Evolutionary conservation across 2,113 vertebrate genomes (phyloP).

Genomic region (Dermatemys mawii): DNA sequence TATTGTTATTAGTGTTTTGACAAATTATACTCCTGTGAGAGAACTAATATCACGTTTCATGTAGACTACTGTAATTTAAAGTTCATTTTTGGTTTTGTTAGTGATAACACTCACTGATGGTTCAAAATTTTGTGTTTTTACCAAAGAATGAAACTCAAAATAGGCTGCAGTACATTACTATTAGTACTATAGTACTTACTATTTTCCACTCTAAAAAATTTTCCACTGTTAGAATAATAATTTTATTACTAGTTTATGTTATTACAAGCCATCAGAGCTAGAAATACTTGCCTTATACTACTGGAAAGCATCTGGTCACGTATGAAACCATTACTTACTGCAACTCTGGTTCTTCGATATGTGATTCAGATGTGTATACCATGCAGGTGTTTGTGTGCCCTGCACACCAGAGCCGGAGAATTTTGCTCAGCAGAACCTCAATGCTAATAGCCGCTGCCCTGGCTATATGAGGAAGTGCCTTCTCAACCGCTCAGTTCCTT

Average conservation of each 20-base stretch:
- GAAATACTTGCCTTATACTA: not conserved
- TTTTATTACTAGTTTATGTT: not conserved
- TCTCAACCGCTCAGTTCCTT: too few relatives aligned
- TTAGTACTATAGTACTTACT: not conserved
- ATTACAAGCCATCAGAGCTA: not conserved
- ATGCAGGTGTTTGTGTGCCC: too few relatives aligned
- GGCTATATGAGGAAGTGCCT: too few relatives aligned
- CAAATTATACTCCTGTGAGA: not conserved
- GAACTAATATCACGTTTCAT: not conserved
- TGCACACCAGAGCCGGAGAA: not conserved
- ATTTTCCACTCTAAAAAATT: not conserved
- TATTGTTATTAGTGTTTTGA: not conserved
- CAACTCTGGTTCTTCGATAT: not conserved
- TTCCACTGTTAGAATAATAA: not conserved
- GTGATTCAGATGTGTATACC: too few relatives aligned
- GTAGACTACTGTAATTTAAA: not conserved
- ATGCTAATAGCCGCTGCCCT: too few relatives aligned
- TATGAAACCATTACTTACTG: not conserved
- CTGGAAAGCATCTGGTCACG: not conserved
- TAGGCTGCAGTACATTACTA: not conserved
- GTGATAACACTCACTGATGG: not conserved
- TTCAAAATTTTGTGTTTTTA: not conserved
- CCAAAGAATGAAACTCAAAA: not conserved
- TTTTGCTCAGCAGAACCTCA: not conserved
- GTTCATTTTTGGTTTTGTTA: not conserved